These are phyloP conservation scores for Pyxicephalus adspersus DNA, from an alignment of 2,113 vertebrate genomes.

Conservation along the genomic window DNA sequence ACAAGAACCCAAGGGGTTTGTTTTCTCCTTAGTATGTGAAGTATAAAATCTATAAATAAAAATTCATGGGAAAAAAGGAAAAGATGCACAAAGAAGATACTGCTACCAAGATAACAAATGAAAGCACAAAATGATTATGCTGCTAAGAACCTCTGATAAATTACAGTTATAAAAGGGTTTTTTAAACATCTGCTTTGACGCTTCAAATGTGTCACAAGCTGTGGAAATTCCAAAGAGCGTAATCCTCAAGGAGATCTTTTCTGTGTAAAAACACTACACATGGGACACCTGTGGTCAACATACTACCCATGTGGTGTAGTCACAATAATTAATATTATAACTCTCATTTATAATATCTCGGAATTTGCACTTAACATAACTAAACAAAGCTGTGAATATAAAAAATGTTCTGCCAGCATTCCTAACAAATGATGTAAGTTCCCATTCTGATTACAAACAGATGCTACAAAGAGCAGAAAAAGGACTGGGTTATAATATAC, in stretches of 20 bases:
- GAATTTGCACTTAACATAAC: slow-evolving; percentile 33
- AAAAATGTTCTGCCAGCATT: slow-evolving; percentile 35
- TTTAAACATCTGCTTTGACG: slow-evolving; percentile 37
- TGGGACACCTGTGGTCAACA: slow-evolving; percentile 24
- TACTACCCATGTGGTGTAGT: not conserved
- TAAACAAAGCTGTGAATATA: slow-evolving; percentile 11
- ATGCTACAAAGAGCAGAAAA: slow-evolving; percentile 39
- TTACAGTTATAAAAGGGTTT: slow-evolving; percentile 9
- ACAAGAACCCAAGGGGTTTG: no score
- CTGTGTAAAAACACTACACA: slow-evolving; percentile 6
- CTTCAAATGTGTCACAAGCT: slow-evolving; percentile 1
- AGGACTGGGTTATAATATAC: slow-evolving; percentile 3
- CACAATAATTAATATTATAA: slow-evolving; percentile 37
- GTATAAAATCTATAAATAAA: no score
- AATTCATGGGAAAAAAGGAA: not conserved
- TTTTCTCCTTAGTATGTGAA: no score
- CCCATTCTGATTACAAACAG: slow-evolving; percentile 42
- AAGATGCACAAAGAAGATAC: not conserved
- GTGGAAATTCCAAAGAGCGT: slow-evolving; percentile 18
- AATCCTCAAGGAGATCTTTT: not conserved
- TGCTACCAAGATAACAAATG: not conserved
- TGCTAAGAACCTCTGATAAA: not conserved
- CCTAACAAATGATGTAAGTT: slow-evolving; percentile 42
- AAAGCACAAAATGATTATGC: not conserved
- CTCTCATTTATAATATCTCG: slow-evolving; percentile 42